Percentiles rank a stretch among this genome's conserved stretches.
Conservation (phyloP, 2,888 invertebrate species). For the Cephus pulcher region DNA sequence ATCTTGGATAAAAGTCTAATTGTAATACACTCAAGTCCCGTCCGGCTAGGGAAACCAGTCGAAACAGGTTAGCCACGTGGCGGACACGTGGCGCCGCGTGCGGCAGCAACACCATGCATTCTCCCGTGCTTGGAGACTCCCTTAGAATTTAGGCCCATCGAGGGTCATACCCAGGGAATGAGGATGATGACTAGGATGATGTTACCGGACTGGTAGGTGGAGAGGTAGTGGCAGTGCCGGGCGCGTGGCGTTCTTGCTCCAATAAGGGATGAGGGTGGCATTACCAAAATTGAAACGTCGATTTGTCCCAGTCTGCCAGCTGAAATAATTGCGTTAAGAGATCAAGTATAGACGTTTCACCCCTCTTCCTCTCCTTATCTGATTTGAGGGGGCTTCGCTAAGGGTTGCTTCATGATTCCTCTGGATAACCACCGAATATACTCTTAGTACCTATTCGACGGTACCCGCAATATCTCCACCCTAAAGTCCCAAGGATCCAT, state of each 20-base stretch:
- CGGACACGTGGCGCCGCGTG: constrained; percentile 53
- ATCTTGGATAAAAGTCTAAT: constrained; percentile 32
- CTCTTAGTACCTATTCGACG: background rate
- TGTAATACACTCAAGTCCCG: constrained; percentile 45
- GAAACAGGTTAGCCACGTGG: constrained; percentile 55
- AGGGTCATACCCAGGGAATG: background rate
- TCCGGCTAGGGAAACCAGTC: constrained; percentile 30
- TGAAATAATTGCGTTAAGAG: constrained; percentile 61
- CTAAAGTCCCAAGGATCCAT: background rate
- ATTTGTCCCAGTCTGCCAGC: constrained; percentile 57
- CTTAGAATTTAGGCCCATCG: background rate
- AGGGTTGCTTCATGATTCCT: background rate
- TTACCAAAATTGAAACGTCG: constrained; percentile 67
- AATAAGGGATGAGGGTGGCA: constrained; percentile 30
- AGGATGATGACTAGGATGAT: background rate
- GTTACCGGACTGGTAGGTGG: background rate
- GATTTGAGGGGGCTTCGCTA: background rate
- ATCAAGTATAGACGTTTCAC: background rate
- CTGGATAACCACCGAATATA: background rate
- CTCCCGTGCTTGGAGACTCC: background rate
- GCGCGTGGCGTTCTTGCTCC: background rate
- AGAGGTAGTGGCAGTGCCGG: background rate
- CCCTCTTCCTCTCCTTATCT: background rate
- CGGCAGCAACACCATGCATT: constrained; percentile 29
- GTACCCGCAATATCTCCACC: background rate